Conservation (phyloP, 1,140 invertebrate genomes). For the Penaeus vannamei region DNA sequence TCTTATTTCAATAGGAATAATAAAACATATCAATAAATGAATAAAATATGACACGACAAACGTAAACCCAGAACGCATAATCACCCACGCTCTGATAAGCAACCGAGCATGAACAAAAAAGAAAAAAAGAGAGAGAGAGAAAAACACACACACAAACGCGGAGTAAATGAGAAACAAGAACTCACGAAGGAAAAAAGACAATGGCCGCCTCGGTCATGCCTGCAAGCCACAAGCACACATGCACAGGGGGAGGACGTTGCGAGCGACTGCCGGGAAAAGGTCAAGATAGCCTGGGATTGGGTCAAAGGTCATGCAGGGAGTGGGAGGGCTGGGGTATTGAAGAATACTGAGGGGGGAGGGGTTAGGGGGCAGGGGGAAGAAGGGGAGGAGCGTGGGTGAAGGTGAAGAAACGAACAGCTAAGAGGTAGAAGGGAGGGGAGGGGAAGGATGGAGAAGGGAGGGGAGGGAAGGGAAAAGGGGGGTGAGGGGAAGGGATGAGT, state of each 20-base stretch:
- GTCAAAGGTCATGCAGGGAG: conserved; percentile 32
- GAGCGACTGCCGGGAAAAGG: not conserved
- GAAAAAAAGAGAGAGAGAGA: conserved; percentile 6
- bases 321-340: conserved; percentile 5
- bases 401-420: not conserved
- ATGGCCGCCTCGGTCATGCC: no score
- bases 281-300: conserved; percentile 43
- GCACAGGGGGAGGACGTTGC: conserved; percentile 1
- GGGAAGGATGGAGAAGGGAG: not conserved
- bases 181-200: no score
- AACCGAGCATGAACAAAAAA: not conserved
- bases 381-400: not conserved
- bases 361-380: no score
- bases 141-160: not conserved
- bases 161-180: no score
- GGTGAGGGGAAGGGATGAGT: not conserved
- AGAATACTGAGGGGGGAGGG: not conserved
- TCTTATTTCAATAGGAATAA: no score
- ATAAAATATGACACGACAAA: no score
- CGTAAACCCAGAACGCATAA: no score
- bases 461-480: not conserved
- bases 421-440: not conserved
- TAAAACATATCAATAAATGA: no score
- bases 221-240: conserved; percentile 12
- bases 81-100: no score